Conservation (phyloP, 2,888 invertebrate species). For the Cantharis nigra region DNA sequence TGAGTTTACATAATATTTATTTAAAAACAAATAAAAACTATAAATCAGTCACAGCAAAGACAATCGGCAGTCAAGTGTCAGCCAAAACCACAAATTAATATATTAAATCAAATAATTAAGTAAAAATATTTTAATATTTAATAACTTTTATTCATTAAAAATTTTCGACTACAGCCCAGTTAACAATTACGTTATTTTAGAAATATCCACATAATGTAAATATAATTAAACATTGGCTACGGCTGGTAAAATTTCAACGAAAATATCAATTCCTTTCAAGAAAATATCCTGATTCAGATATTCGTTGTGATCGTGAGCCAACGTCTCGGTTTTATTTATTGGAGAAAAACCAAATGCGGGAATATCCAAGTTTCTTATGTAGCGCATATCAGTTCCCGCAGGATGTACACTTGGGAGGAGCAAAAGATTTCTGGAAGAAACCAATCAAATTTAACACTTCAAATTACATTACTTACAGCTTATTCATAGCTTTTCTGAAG, state of each 20-base stretch:
- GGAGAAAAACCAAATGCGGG: not conserved
- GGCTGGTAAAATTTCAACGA: not conserved
- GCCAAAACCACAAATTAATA: too few relatives aligned
- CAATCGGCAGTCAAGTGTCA: too few relatives aligned
- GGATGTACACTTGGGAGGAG: accelerated
- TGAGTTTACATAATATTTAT: too few relatives aligned
- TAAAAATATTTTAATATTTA: too few relatives aligned
- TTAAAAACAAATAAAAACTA: too few relatives aligned
- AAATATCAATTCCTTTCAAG: not conserved
- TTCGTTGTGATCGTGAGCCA: not conserved
- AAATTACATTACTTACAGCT: not conserved
- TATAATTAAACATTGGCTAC: not conserved
- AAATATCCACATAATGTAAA: too few relatives aligned
- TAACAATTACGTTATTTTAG: too few relatives aligned
- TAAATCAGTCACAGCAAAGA: too few relatives aligned
- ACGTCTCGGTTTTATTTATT: not conserved
- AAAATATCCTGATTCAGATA: not conserved
- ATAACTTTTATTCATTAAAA: too few relatives aligned
- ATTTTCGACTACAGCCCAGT: too few relatives aligned
- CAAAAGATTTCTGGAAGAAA: not conserved
- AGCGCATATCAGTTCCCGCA: not conserved
- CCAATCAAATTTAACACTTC: not conserved
- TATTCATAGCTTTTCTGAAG: slow-evolving; percentile 56
- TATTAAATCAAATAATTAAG: too few relatives aligned
- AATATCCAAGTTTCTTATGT: not conserved